A percentile compares a stretch with the other conserved stretches of the same genome.
phyloP scores from a whole-genome alignment of 2,888 invertebrate genomes.

The Penaeus monodon region DNA sequence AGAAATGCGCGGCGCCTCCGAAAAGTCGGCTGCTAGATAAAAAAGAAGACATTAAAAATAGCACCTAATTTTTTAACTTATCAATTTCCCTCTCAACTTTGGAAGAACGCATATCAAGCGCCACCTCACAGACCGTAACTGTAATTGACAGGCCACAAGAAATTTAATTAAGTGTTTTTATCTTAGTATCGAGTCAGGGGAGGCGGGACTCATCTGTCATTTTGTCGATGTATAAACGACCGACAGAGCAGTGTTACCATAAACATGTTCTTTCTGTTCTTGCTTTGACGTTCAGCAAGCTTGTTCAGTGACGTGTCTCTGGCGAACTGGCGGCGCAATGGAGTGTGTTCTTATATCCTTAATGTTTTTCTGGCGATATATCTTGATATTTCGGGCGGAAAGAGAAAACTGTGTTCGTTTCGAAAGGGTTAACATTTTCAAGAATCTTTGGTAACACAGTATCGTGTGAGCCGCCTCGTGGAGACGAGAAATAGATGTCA shows the following conservation, averaged over 20 bases:
- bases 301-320: too few relatives aligned
- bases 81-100: slow-evolving; percentile 29
- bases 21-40: too few relatives aligned
- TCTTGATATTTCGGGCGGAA: too few relatives aligned
- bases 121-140: slow-evolving; percentile 29
- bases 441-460: slow-evolving; percentile 22
- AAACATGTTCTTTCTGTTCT: background rate
- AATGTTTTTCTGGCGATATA: too few relatives aligned
- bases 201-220: slow-evolving; percentile 57
- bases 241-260: slow-evolving; percentile 45
- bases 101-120: slow-evolving; percentile 43
- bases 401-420: background rate
- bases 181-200: slow-evolving; percentile 56
- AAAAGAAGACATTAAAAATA: too few relatives aligned
- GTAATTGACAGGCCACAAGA: slow-evolving; percentile 59
- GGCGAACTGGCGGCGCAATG: too few relatives aligned
- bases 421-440: background rate
- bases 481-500: slow-evolving; percentile 44
- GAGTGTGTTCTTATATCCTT: too few relatives aligned
- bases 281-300: too few relatives aligned
- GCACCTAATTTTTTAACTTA: slow-evolving; percentile 12
- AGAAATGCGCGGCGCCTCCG: too few relatives aligned
- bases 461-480: slow-evolving; percentile 10
- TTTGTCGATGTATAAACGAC: slow-evolving; percentile 58
- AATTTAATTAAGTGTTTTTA: slow-evolving; percentile 62